These are phyloP conservation scores for Geotrypetes seraphini DNA, from an alignment of 2,797 vertebrate species.

Conservation along the genomic window DNA sequence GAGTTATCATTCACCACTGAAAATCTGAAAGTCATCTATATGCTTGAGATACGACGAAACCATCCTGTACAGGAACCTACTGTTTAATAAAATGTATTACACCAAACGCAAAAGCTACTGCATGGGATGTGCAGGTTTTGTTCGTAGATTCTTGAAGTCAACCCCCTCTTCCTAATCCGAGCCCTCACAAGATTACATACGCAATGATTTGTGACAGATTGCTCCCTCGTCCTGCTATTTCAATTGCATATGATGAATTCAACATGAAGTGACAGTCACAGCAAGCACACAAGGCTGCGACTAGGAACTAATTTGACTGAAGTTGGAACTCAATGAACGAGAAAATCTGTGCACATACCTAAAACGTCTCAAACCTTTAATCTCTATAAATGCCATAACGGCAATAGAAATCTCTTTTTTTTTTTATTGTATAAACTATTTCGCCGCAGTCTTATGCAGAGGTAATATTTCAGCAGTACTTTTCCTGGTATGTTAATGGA, in stretches of 20 bases:
- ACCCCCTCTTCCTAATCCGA: slow-evolving; percentile 14
- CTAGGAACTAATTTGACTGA: slow-evolving; percentile 38
- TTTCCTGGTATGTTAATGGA: slow-evolving; percentile 23
- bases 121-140: not conserved
- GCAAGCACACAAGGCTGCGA: slow-evolving; percentile 34
- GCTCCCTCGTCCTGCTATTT: slow-evolving; percentile 31
- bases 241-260: slow-evolving; percentile 37
- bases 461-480: slow-evolving; percentile 30
- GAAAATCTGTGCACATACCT: slow-evolving; percentile 39
- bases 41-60: slow-evolving; percentile 34
- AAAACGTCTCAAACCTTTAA: slow-evolving; percentile 30
- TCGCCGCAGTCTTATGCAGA: slow-evolving; percentile 30
- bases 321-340: slow-evolving; percentile 35
- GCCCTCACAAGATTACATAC: slow-evolving; percentile 24
- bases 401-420: slow-evolving; percentile 11
- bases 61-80: slow-evolving; percentile 1
- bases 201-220: slow-evolving; percentile 37
- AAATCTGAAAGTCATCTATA: slow-evolving; percentile 48
- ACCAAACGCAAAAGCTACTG: not conserved
- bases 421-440: slow-evolving; percentile 44
- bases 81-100: slow-evolving; percentile 15
- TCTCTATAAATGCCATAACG: slow-evolving; percentile 30
- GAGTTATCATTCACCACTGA: slow-evolving; percentile 77
- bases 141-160: slow-evolving; percentile 11
- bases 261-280: slow-evolving; percentile 44